Conservation (phyloP, 1,140 invertebrate genomes). For the Macrocentrus cingulum region DNA sequence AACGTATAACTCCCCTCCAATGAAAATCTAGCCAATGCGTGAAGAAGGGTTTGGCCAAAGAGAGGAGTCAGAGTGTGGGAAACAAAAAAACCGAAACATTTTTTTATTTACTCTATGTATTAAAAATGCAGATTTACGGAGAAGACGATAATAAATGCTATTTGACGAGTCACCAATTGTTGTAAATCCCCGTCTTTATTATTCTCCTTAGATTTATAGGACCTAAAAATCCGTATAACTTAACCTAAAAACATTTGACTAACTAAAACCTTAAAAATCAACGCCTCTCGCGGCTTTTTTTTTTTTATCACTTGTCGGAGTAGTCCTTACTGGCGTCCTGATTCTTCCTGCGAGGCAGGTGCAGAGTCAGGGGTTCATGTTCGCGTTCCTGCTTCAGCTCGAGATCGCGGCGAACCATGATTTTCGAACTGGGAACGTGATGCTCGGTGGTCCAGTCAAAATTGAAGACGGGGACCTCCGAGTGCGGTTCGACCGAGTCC, state of each 20-base stretch:
- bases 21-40: too few relatives aligned
- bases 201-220: not conserved
- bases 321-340: slow-evolving; percentile 50
- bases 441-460: slow-evolving; percentile 56
- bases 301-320: not conserved
- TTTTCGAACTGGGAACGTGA: slow-evolving; percentile 53
- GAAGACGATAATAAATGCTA: slow-evolving; percentile 35
- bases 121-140: slow-evolving; percentile 30
- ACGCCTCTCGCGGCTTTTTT: too few relatives aligned
- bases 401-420: slow-evolving; percentile 42
- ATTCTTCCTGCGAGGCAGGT: slow-evolving; percentile 54
- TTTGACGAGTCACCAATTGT: slow-evolving; percentile 31
- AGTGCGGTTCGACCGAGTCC: slow-evolving; percentile 51
- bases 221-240: not conserved
- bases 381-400: slow-evolving; percentile 36
- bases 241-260: slow-evolving; percentile 6
- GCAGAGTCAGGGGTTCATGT: slow-evolving; percentile 51
- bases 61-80: slow-evolving; percentile 1
- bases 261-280: not conserved
- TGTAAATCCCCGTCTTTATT: not conserved
- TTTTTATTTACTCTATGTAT: slow-evolving; percentile 35
- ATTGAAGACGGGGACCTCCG: slow-evolving; percentile 54
- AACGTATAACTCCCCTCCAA: too few relatives aligned
- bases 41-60: too few relatives aligned
- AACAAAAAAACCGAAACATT: slow-evolving; percentile 17